Conservation (phyloP, 2,113 vertebrate genomes). For the Tauraco erythrolophus region DNA sequence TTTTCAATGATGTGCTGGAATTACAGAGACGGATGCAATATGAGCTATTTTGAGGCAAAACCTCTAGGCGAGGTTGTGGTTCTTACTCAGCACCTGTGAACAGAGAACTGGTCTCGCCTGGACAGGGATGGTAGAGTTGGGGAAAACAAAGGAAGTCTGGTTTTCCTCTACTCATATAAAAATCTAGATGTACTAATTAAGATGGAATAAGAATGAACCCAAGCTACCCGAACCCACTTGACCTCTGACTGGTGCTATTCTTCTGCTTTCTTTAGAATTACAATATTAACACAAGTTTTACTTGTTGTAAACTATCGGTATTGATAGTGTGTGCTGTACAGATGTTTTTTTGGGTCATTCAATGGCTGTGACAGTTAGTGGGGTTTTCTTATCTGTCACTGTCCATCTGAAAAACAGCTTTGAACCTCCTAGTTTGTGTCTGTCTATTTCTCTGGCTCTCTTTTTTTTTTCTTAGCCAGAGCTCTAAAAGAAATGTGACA, state of each 20-base stretch:
- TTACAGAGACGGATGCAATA: conserved; percentile 7
- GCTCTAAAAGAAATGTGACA: conserved; percentile 41
- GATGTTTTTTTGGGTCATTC: conserved; percentile 19
- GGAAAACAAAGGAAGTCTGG: background rate
- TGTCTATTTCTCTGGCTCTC: background rate
- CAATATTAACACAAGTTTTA: background rate
- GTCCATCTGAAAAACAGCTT: conserved; percentile 45
- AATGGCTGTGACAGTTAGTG: conserved; percentile 36
- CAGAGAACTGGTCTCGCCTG: background rate
- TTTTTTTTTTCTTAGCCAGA: background rate
- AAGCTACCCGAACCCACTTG: background rate
- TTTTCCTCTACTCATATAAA: background rate
- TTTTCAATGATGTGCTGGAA: background rate
- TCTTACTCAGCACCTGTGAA: background rate
- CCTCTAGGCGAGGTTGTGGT: background rate
- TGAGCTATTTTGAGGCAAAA: conserved; percentile 5
- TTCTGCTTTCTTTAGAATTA: background rate
- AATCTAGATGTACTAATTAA: background rate
- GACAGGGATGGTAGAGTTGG: background rate
- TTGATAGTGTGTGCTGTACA: background rate
- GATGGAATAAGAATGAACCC: background rate
- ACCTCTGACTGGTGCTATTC: background rate
- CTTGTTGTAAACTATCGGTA: background rate
- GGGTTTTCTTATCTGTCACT: conserved; percentile 48
- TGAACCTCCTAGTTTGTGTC: background rate